A percentile compares a stretch with the other conserved stretches of the same genome.
Conservation (phyloP, 1,140 invertebrate species). For the Drosophila saltans region DNA sequence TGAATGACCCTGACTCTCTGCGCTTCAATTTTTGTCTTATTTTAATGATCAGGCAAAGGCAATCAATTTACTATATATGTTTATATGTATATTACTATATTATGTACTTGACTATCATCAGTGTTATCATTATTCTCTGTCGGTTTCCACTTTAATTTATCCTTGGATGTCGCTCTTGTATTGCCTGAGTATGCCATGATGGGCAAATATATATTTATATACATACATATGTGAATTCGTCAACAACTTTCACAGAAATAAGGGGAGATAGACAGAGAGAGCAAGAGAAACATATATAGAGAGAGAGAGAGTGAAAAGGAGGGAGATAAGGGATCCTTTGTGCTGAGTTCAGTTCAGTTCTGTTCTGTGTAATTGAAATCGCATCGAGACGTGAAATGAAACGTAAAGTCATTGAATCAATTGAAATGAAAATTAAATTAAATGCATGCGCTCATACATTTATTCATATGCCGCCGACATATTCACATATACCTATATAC, state of each 20-base stretch:
- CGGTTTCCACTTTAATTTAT: constrained; percentile 7
- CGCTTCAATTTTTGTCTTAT: background rate
- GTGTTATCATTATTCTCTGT: constrained; percentile 5
- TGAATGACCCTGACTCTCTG: background rate
- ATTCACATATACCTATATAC: background rate
- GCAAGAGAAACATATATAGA: background rate
- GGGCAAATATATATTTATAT: background rate
- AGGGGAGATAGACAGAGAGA: background rate
- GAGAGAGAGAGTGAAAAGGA: background rate
- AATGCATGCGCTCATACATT: constrained; percentile 78
- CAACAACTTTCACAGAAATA: constrained; percentile 36
- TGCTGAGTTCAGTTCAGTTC: constrained; percentile 15
- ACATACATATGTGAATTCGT: constrained; percentile 57
- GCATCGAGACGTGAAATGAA: constrained; percentile 80
- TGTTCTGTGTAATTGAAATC: constrained; percentile 71
- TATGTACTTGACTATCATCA: constrained; percentile 5
- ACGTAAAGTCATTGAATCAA: constrained; percentile 82
- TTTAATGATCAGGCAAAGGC: constrained; percentile 1
- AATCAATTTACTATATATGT: constrained; percentile 1
- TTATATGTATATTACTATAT: background rate
- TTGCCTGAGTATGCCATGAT: constrained; percentile 28
- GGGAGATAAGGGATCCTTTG: constrained; percentile 1
- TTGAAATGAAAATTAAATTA: constrained; percentile 82
- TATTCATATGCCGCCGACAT: constrained; percentile 62
- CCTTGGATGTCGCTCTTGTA: constrained; percentile 2